Evolutionary conservation across 2,888 invertebrate species (phyloP).

Genomic region (Gortyna flavago): DNA sequence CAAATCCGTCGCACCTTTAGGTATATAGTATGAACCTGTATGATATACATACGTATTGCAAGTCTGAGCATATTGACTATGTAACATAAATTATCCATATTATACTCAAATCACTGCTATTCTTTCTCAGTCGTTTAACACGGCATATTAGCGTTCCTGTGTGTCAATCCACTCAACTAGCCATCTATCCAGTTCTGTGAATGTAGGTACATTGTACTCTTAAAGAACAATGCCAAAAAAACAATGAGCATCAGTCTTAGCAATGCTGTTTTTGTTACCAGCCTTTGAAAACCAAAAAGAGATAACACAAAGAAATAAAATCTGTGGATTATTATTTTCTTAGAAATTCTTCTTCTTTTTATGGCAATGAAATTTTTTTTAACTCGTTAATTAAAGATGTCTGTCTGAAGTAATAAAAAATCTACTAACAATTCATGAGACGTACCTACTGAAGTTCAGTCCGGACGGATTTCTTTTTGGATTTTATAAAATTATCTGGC

Average conservation of each 20-base stretch:
- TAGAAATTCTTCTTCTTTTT: conserved; percentile 30
- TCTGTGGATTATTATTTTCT: conserved; percentile 34
- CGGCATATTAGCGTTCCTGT: not conserved
- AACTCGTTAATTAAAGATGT: conserved; percentile 54
- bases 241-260: not conserved
- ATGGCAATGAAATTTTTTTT: conserved; percentile 53
- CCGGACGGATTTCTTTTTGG: conserved; percentile 16
- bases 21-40: not conserved
- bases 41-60: too few species aligned
- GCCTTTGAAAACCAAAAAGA: not conserved
- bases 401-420: conserved; percentile 52
- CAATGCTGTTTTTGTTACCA: not conserved
- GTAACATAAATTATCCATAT: not conserved
- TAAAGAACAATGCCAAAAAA: not conserved
- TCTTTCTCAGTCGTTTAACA: not conserved
- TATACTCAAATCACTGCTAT: not conserved
- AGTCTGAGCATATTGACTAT: not conserved
- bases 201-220: not conserved
- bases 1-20: not conserved
- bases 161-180: not conserved
- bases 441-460: conserved; percentile 8
- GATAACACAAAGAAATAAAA: conserved; percentile 12
- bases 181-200: not conserved
- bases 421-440: conserved; percentile 47
- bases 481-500: conserved; percentile 1